These are phyloP conservation scores for Columba guinea DNA, from an alignment of 2,797 vertebrate species.

Conservation along the genomic window DNA sequence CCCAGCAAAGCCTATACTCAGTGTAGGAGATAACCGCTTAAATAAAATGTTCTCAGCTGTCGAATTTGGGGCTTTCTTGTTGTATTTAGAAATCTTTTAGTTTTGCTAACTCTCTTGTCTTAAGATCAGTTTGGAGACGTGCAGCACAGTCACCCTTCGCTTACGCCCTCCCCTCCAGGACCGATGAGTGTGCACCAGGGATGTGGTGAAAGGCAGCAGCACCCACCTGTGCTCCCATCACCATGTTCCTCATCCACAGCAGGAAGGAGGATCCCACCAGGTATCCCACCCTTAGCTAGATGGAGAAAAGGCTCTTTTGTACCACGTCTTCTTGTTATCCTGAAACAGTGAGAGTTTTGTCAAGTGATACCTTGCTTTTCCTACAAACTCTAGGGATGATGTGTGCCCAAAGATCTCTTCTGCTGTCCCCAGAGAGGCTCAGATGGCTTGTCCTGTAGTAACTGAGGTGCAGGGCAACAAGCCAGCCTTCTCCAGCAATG, in stretches of 20 bases:
- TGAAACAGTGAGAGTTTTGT: neutral
- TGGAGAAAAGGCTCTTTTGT: neutral
- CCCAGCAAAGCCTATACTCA: neutral
- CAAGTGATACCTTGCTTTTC: neutral
- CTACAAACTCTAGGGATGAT: neutral
- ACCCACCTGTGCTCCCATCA: neutral
- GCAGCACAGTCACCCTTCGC: neutral
- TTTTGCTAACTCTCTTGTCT: neutral
- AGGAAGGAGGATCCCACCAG: neutral
- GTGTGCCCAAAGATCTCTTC: neutral
- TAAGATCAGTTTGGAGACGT: neutral
- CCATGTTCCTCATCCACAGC: rapidly evolving
- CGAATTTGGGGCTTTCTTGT: neutral
- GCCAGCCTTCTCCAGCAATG: neutral
- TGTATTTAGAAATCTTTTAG: neutral
- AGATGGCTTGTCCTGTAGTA: neutral
- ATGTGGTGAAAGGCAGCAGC: neutral
- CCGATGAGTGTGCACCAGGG: rapidly evolving
- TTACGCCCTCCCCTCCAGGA: neutral
- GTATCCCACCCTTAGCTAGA: neutral
- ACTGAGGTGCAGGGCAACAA: rapidly evolving
- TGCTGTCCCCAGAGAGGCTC: neutral
- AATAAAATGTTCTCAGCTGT: neutral
- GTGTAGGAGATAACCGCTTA: neutral
- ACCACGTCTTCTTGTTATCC: neutral